Base-by-base conservation (phyloP, 2,888 invertebrate species). In the Drosophila mimetica region DNA sequence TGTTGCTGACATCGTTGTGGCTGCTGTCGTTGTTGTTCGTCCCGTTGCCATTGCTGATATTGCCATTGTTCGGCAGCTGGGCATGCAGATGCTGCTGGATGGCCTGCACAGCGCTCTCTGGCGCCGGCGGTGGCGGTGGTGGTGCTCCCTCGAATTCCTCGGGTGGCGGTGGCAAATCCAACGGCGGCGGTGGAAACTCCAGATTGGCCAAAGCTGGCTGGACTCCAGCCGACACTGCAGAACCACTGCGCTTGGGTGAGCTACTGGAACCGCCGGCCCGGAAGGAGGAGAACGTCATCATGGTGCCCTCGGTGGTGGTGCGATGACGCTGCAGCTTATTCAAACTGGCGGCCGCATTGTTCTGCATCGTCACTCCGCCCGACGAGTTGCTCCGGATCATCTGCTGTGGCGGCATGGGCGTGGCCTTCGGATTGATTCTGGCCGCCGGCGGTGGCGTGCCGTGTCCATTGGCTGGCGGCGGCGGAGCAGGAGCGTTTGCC, bases 361-460 rank as follows among this genome's bases (percentile, higher is more conserved):
- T 93, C 28, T 93, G 94, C 76, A 94, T 93, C 1, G 95, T 95
- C 9, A 96, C 96, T 8, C 97, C 97, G 47, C 96, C 96, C 0
- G 97, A 97, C 0, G 97, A 97, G 91, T 97, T 97, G 86, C 96
- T 97, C 37, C 97, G 94, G 69, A 96, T 97, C 97, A 97, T 97
- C 92, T 97, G 96, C 16, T 95, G 90, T 55, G 77, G 75, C 60
- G 81, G 48, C 42, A 80, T 54, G 11, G 53, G 70, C 20, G 30
- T 44, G 37, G 18, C 18, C n/a, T 58, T 42, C 5, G 71, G 39
- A 28, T 66, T 70, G 1, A 47, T 71, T n/a, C 60, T 59, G 16
- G 65, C 37, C 0, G 37, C 42, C 16, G 79, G 77, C 0, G 86
- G 69, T 1, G 86, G 69, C 1, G 79, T 59, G 20, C 75, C 70